phyloP scores from a whole-genome alignment of 2,888 invertebrate species.

The Salticus scenicus region DNA sequence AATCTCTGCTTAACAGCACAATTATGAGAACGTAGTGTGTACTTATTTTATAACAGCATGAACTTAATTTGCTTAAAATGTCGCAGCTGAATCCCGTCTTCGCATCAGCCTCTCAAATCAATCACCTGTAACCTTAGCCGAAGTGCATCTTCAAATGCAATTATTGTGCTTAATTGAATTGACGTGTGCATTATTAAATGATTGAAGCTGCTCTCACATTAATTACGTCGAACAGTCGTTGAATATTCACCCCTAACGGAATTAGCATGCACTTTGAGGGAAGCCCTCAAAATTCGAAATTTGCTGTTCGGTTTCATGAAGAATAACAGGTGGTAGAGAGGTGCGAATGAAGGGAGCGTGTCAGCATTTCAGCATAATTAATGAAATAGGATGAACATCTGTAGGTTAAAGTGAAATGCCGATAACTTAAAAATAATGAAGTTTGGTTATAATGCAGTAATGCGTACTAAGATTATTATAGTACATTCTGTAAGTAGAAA shows the following conservation, averaged over 20 bases:
- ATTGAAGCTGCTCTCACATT: background rate
- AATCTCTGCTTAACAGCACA: too few species aligned
- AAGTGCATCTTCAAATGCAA: background rate
- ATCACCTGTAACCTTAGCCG: background rate
- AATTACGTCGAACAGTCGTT: background rate
- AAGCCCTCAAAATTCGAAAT: background rate
- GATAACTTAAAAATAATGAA: too few species aligned
- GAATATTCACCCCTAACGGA: background rate
- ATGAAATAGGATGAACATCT: background rate
- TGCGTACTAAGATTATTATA: too few species aligned
- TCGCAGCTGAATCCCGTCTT: too few species aligned
- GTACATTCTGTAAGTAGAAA: too few species aligned
- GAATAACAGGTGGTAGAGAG: background rate
- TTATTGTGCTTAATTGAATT: background rate
- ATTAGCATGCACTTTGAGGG: background rate
- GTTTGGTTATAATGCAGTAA: too few species aligned
- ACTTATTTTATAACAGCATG: too few species aligned
- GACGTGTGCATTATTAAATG: slow-evolving; percentile 1
- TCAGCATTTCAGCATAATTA: background rate
- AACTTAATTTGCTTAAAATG: too few species aligned
- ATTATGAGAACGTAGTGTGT: too few species aligned
- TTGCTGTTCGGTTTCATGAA: background rate
- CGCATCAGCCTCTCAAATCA: background rate
- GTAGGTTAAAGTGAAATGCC: too few species aligned
- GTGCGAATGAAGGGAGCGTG: background rate